Percentiles rank a stretch among this genome's conserved stretches.
Evolutionary conservation across 2,888 invertebrate species (phyloP).

Genomic region (Drosophila nigricruria): DNA sequence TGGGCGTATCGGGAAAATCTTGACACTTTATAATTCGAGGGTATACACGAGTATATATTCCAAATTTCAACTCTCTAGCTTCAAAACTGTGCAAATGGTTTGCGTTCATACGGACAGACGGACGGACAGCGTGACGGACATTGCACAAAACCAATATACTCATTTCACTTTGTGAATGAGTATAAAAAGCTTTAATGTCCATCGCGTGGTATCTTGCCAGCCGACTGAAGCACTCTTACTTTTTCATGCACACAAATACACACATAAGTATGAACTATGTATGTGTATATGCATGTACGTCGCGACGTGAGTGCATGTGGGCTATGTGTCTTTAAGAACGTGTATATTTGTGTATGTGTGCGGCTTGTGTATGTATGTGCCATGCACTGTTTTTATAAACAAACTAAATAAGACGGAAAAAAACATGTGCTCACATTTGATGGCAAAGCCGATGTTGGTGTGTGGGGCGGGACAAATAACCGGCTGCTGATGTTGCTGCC

Average conservation of each 20-base stretch:
- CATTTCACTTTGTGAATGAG: no score
- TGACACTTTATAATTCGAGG: no score
- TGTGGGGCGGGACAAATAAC: constrained; percentile 62
- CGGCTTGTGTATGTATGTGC: constrained; percentile 13
- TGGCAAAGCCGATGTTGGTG: constrained; percentile 32
- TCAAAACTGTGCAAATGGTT: no score
- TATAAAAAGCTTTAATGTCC: background rate
- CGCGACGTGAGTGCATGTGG: background rate
- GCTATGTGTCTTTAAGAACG: background rate
- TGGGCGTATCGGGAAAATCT: no score
- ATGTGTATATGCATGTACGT: constrained; percentile 1
- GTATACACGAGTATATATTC: no score
- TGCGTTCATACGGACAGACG: no score
- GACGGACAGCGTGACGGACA: no score
- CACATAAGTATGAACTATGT: background rate
- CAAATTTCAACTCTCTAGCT: no score
- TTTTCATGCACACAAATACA: background rate
- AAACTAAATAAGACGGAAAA: constrained; percentile 43
- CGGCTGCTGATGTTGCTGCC: constrained; percentile 53
- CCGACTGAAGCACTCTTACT: background rate
- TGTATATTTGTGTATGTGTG: constrained; percentile 1
- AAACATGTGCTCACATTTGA: constrained; percentile 42
- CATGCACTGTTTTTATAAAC: constrained; percentile 44
- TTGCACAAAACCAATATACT: no score
- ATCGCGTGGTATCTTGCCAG: background rate